These are phyloP conservation scores for Mythimna pallens DNA, from an alignment of 2,888 invertebrate species.

Conservation along the genomic window DNA sequence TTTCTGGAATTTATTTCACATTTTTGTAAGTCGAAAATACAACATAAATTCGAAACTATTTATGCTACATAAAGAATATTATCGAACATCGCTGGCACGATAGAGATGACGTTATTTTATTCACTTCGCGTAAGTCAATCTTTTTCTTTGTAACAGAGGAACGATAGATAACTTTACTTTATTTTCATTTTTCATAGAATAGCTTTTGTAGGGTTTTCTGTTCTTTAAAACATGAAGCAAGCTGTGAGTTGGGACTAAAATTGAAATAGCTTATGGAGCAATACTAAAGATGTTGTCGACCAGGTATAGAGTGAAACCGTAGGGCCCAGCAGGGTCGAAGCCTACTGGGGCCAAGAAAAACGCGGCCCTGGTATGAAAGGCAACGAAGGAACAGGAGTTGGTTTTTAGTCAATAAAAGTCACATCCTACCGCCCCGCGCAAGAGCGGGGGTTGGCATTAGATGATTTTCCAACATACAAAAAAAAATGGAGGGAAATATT, in stretches of 20 bases:
- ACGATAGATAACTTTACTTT: conserved; percentile 39
- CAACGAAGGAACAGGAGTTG: too few species aligned
- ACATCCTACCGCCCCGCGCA: too few species aligned
- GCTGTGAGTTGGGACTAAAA: conserved; percentile 24
- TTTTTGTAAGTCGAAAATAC: not conserved
- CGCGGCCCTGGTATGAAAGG: too few species aligned
- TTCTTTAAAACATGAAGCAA: conserved; percentile 53
- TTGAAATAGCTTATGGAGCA: conserved; percentile 20
- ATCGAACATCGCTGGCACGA: conserved; percentile 41
- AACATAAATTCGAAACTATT: conserved; percentile 26
- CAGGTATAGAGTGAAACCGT: not conserved
- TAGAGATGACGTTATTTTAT: conserved; percentile 41
- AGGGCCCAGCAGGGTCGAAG: too few species aligned
- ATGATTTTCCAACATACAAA: too few species aligned
- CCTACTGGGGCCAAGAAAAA: too few species aligned
- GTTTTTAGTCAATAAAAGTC: too few species aligned
- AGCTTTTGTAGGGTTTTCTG: conserved; percentile 24
- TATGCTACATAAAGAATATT: conserved; percentile 40
- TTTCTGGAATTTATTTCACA: not conserved
- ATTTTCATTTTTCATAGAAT: conserved; percentile 39
- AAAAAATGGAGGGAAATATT: not conserved
- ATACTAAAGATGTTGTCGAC: conserved; percentile 10
- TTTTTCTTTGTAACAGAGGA: conserved; percentile 48
- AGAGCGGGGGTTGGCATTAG: too few species aligned
- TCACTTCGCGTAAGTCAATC: conserved; percentile 40